phyloP scores from a whole-genome alignment of 2,888 invertebrate species.

The Unio pictorum region DNA sequence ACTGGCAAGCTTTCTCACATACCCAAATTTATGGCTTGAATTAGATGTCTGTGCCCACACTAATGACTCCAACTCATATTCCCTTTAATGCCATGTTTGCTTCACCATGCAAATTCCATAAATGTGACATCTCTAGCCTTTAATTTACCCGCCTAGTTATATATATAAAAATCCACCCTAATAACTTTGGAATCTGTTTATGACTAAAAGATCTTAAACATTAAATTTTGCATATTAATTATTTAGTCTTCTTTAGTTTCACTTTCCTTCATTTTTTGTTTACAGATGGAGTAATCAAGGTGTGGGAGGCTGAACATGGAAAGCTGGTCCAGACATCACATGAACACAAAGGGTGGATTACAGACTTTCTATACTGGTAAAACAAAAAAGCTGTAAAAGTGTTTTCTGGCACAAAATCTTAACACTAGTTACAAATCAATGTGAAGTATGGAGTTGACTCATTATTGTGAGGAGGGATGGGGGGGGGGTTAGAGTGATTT shows the following conservation, averaged over 20 bases:
- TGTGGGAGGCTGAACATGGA: constrained; percentile 68
- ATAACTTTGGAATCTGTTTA: no score
- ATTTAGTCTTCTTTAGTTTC: constrained; percentile 1
- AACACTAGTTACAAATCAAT: not conserved
- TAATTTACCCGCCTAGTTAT: no score
- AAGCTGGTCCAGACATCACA: constrained; percentile 56
- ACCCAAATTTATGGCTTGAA: not conserved
- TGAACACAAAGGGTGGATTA: constrained; percentile 70
- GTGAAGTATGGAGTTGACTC: no score
- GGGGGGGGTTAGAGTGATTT: no score
- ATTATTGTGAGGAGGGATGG: no score
- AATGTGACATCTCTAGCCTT: no score
- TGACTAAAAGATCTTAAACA: no score
- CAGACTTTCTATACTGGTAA: constrained; percentile 70
- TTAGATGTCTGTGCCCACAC: not conserved
- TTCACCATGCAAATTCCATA: no score
- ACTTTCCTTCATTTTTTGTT: constrained; percentile 3
- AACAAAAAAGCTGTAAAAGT: not conserved
- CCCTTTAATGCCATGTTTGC: no score
- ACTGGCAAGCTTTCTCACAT: no score
- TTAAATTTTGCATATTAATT: no score
- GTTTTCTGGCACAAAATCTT: not conserved
- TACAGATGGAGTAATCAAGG: constrained; percentile 69
- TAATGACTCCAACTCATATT: not conserved
- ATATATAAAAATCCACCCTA: no score